Evolutionary conservation across 1,140 invertebrate species (phyloP).

Genomic region (Pseudobourletiella spinata): DNA sequence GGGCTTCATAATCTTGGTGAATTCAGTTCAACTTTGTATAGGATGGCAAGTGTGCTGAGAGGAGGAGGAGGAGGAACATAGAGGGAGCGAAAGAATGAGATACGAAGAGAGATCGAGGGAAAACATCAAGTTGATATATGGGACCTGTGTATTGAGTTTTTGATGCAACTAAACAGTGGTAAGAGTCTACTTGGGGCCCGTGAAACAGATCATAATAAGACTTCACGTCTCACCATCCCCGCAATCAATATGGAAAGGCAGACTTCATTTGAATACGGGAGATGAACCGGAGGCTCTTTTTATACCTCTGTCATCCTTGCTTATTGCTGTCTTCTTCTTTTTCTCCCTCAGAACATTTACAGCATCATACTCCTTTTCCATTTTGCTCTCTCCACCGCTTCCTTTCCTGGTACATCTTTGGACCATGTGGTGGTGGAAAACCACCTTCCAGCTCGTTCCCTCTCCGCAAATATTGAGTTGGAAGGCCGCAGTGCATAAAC

Average conservation of each 20-base stretch:
- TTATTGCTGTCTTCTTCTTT: not conserved
- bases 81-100: not conserved
- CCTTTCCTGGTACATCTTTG: too few species aligned
- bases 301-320: constrained; percentile 11
- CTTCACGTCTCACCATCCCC: constrained; percentile 10
- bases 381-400: too few species aligned
- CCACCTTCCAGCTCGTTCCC: too few species aligned
- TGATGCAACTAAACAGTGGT: constrained; percentile 28
- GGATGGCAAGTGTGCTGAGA: too few species aligned
- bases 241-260: constrained; percentile 32
- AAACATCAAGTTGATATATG: constrained; percentile 20
- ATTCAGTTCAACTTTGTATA: constrained; percentile 8
- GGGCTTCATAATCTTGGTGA: constrained; percentile 17
- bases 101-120: not conserved
- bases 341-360: too few species aligned
- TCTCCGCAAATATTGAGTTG: too few species aligned
- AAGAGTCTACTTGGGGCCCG: constrained; percentile 25
- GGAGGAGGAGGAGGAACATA: not conserved
- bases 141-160: constrained; percentile 26
- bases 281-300: constrained; percentile 26
- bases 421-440: too few species aligned
- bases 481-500: too few species aligned
- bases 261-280: constrained; percentile 31
- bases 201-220: constrained; percentile 31
- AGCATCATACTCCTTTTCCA: too few species aligned